Conservation (phyloP, 1,140 invertebrate species). For the Drosophila chauvacae region DNA sequence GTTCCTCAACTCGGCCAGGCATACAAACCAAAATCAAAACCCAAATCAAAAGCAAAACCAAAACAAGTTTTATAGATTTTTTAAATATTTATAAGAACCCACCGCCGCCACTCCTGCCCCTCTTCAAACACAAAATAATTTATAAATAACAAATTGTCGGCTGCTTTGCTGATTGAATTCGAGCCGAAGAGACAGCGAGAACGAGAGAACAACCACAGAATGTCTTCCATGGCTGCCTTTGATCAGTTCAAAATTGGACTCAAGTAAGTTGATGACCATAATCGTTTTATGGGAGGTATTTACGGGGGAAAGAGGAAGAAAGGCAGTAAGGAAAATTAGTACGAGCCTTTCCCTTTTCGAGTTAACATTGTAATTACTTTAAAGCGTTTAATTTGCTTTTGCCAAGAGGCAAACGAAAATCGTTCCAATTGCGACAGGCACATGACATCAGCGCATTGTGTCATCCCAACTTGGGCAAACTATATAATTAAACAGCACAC, state of each 20-base stretch:
- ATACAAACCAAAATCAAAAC: constrained; percentile 6
- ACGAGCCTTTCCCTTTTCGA: not conserved
- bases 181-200: constrained; percentile 11
- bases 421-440: constrained; percentile 33
- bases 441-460: constrained; percentile 52
- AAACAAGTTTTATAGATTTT: constrained; percentile 40
- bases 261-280: constrained; percentile 67
- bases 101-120: not conserved
- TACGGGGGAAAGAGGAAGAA: not conserved
- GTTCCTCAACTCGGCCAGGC: constrained; percentile 27
- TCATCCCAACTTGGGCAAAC: constrained; percentile 35
- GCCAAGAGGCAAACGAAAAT: constrained; percentile 26
- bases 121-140: not conserved
- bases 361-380: constrained; percentile 1
- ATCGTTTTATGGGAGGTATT: not conserved
- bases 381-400: constrained; percentile 11
- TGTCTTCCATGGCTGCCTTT: constrained; percentile 80
- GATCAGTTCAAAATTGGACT: constrained; percentile 83
- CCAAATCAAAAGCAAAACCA: not conserved
- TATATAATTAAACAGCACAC: constrained; percentile 41
- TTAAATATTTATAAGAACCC: constrained; percentile 26
- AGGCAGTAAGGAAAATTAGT: not conserved
- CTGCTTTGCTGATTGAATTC: constrained; percentile 26
- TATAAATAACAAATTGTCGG: constrained; percentile 13
- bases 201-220: constrained; percentile 45